These are phyloP conservation scores for Passer montanus DNA, from an alignment of 2,113 vertebrate species.

Conservation along the genomic window DNA sequence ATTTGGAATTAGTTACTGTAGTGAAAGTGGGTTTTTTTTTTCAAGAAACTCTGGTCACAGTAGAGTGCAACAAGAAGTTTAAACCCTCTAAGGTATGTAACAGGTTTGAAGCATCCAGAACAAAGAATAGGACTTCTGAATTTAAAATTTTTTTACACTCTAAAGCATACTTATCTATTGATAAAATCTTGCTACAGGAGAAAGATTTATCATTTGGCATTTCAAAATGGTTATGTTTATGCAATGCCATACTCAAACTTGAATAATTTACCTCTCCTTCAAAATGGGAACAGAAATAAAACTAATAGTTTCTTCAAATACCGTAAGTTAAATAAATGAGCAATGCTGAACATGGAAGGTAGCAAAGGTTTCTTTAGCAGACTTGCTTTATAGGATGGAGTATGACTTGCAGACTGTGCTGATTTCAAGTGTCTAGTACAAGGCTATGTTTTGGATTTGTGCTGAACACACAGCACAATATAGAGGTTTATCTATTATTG, in stretches of 20 bases:
- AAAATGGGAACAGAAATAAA: background rate
- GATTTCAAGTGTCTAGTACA: background rate
- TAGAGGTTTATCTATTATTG: background rate
- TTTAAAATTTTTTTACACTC: background rate
- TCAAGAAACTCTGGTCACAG: background rate
- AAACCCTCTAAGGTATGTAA: background rate
- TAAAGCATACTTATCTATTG: background rate
- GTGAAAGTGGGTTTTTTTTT: background rate
- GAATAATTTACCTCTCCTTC: background rate
- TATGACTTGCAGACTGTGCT: background rate
- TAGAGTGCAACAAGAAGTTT: background rate
- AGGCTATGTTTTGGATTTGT: background rate
- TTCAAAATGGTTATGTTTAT: background rate
- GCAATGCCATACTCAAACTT: background rate
- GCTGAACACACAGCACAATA: background rate
- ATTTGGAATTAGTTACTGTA: background rate
- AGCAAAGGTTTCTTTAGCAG: background rate
- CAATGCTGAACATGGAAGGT: background rate
- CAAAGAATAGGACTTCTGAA: background rate
- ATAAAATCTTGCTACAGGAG: background rate
- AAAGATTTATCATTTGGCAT: background rate
- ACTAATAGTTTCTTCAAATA: background rate
- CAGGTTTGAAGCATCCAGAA: background rate
- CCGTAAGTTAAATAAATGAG: background rate
- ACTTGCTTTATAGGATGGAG: background rate